Base-by-base conservation (phyloP, 2,113 vertebrate genomes). In the Semnopithecus entellus region DNA sequence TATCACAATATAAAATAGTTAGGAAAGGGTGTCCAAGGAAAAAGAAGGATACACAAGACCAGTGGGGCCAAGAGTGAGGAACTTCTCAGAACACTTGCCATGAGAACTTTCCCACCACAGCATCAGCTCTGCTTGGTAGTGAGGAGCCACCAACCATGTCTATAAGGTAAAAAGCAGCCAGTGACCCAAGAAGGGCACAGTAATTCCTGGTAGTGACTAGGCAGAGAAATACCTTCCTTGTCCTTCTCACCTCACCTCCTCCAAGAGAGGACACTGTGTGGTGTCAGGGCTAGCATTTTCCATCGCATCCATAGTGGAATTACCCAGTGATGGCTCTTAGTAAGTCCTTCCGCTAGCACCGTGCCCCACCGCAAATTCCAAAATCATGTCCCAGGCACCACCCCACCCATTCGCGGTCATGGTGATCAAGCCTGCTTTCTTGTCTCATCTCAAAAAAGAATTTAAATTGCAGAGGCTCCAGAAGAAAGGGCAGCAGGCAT, bases 321-420 rank as follows among this genome's bases (percentile, higher is more conserved):
- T 27, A 40, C 32, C 86, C 35, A 30, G 13, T 0, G 30, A 18
- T 38, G 12, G 2, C 50, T 70, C 48, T 72, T 6, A 11, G 40
- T 12, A 40, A 38, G 3, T 38, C 32, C 6, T 23, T 52, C 23
- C 13, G n/a, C 14, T 11, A 22, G 20, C 30, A 20, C 68, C 2
- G 3, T n/a, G 32, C 43, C 43, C 52, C 23, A 8, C 40, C 52
- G 35, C 32, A 38, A n/a, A 7, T 45, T 84, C 66, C 20, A 45
- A 23, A 22, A 7, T 6, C 70, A 6, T 3, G 4, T 25, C 32
- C 0, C 14, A 57, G 59, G 57, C 27, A 40, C 35, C 23, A 1
- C 18, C 3, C 16, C 3, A 9, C 32, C 38, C 16, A 64, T 64
- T 64, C 2, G 11, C 61, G 25, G 57, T 14, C 20, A 8, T 16